Conservation (phyloP, 1,140 invertebrate genomes). For the Magallana ariakensis region DNA sequence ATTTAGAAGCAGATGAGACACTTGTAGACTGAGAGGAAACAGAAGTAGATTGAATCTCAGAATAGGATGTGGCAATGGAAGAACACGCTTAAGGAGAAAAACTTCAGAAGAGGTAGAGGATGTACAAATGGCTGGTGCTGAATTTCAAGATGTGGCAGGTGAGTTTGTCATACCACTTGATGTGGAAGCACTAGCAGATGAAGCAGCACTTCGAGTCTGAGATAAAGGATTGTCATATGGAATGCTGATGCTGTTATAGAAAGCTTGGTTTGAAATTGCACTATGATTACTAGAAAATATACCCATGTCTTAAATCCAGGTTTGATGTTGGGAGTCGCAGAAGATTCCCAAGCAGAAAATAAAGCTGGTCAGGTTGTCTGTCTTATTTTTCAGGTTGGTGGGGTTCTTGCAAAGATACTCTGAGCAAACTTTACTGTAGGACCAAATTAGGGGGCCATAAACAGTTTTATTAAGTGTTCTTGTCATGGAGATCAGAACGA, state of each 20-base stretch:
- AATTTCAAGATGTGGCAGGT: no score
- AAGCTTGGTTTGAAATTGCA: slow-evolving; percentile 43
- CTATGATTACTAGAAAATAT: slow-evolving; percentile 45
- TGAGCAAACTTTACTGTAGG: slow-evolving; percentile 55
- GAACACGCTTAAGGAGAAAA: no score
- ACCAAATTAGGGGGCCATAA: slow-evolving; percentile 61
- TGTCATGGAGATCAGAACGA: no score
- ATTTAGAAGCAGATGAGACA: neutral
- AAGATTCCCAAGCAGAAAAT: slow-evolving; percentile 51
- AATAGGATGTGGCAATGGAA: no score
- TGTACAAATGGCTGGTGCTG: neutral
- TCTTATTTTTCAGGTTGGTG: slow-evolving; percentile 53
- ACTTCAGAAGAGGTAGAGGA: neutral
- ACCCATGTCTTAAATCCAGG: slow-evolving; percentile 50
- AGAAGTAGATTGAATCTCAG: neutral
- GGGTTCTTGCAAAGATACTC: slow-evolving; percentile 57
- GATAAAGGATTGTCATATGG: slow-evolving; percentile 13
- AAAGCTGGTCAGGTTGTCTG: slow-evolving; percentile 42
- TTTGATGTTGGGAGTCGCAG: slow-evolving; percentile 46
- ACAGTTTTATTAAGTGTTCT: slow-evolving; percentile 48
- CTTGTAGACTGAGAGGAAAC: neutral
- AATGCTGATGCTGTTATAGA: slow-evolving; percentile 2
- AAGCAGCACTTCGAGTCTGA: neutral
- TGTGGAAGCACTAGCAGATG: no score
- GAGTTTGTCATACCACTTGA: no score